Base-by-base conservation (phyloP, 2,797 vertebrate genomes). In the Clarias pachynema region DNA sequence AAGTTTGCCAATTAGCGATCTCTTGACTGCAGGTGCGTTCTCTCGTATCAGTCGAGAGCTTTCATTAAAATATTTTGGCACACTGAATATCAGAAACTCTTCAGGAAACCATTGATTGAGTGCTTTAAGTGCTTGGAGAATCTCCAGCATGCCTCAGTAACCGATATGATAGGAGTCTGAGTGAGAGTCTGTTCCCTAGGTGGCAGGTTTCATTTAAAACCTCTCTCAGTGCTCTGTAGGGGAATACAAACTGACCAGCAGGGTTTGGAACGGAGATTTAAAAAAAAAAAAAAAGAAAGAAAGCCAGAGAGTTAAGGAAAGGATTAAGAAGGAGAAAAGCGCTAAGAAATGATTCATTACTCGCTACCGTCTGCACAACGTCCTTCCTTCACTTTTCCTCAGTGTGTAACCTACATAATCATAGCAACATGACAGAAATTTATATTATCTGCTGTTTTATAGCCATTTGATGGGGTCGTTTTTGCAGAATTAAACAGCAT, bases 191-290 rank as follows among this genome's bases (percentile, higher is more conserved):
- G 72, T 53, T 65, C 82, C 34, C 59, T 56, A 18, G 22, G 72
- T 53, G 82, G n/a, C 40, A 29, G 65, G 65, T 81, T 88, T 79
- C 74, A 78, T 77, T 86, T 75, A 70, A 86, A 84, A 29, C 3
- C 53, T 79, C 60, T 74, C 68, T 74, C 2, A 15, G 56, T 82
- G 73, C 73, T 82, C 85, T 34, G 40, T 44, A 62, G 83, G 53
- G 79, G 53, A 59, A 49, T 57, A 31, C 49, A 81, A 79, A 69
- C 69, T 74, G 82, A 84, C 79, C 83, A 65, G 57, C 68, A 82
- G 84, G 73, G 29, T 40, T 74, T 44, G 26, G 37, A 60, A 70
- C 65, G 20, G 72, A 34, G 63, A n/a, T 26, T 24, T 73, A 49
- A 63, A 49, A 66, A 63, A 59, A 65, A 78, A 24, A 75, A 73